Evolutionary conservation across 2,888 invertebrate species (phyloP), one percentile per base, ranked within the genome.

Genomic region (Sminthurides aquaticus): DNA sequence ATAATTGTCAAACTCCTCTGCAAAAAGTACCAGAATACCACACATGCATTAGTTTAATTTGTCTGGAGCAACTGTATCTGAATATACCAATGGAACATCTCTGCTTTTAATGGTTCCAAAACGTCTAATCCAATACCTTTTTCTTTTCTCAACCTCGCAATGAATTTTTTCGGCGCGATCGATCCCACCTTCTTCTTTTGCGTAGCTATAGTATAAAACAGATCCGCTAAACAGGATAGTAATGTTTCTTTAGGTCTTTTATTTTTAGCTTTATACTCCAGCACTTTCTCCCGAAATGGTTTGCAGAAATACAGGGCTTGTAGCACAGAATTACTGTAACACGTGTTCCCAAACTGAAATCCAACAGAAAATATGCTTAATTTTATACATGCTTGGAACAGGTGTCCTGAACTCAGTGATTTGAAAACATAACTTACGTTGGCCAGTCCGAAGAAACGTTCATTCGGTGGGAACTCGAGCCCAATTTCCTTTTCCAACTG

Each of bases 161-260:
- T 98, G 81, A 99, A 99, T 80, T 99, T 96, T 82, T 99, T 99
- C 74, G 99, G 99, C 61, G 99, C 98, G 78, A 99, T 95, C 26
- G 97, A 97, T 66, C 99, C 99, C 65, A 98, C 92, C 85, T 97
- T 95, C 80, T 97, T 97, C 84, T 99, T 99, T 79, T 99, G 99
- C n/a, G 97, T 98, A 49, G 97, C 97, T 78, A 99, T 99, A 80
- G 91, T 96, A 82, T 98, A 93, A 82, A 99, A 99, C 69, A 99
- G 83, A 82, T 99, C 99, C 68, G 98, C 98, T 74, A 99, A 84
- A 81, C 99, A 99, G 77, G 97, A 95, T 75, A 99, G 83, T 71
- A 99, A 81, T 2, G 98, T 99, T 80, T 99, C 99, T 81, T 97
- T 98, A 59, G 91, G 91, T 78, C 93, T 82, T 79, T 94, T 94